A percentile compares a stretch with the other conserved stretches of the same genome.
These are phyloP conservation scores for Microchirus variegatus DNA, from an alignment of 2,797 vertebrate species.

Conservation along the genomic window DNA sequence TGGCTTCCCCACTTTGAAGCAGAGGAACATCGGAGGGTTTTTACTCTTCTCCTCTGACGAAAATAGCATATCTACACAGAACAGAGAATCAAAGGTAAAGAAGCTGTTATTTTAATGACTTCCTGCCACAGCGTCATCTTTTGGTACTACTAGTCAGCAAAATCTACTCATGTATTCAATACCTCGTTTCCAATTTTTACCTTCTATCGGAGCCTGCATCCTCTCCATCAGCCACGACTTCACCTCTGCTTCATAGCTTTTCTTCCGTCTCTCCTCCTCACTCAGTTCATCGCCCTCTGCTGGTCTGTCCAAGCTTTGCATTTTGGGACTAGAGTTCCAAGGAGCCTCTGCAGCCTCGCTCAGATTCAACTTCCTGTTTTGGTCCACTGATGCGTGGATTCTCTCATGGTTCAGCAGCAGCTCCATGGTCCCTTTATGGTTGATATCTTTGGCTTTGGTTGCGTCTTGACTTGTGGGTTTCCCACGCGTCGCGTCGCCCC, in stretches of 20 bases:
- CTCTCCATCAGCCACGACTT: conserved; percentile 93
- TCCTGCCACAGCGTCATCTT: background rate
- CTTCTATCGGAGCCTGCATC: conserved; percentile 96
- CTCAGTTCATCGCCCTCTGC: conserved; percentile 48
- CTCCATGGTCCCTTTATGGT: conserved; percentile 41
- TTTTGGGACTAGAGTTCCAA: conserved; percentile 56
- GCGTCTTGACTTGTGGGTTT: conserved; percentile 23
- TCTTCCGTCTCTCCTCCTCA: conserved; percentile 75
- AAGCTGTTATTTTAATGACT: background rate
- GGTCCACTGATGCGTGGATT: conserved; percentile 31
- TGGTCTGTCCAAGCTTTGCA: conserved; percentile 58
- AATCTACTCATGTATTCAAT: background rate
- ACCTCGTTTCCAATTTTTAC: conserved; percentile 69
- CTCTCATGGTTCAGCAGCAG: conserved; percentile 38
- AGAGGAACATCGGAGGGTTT: conserved; percentile 97
- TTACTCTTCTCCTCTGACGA: conserved; percentile 97
- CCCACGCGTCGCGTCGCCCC: conserved; percentile 3
- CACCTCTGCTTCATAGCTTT: conserved; percentile 89
- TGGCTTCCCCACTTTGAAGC: conserved; percentile 97
- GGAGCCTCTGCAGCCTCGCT: conserved; percentile 59
- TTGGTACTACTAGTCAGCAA: background rate
- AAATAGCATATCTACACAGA: conserved; percentile 89
- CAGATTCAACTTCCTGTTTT: conserved; percentile 53
- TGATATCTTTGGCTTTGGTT: conserved; percentile 52
- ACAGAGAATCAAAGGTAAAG: background rate